These are phyloP conservation scores for Drosophila algonquin DNA, from an alignment of 2,888 invertebrate genomes.

Conservation along the genomic window DNA sequence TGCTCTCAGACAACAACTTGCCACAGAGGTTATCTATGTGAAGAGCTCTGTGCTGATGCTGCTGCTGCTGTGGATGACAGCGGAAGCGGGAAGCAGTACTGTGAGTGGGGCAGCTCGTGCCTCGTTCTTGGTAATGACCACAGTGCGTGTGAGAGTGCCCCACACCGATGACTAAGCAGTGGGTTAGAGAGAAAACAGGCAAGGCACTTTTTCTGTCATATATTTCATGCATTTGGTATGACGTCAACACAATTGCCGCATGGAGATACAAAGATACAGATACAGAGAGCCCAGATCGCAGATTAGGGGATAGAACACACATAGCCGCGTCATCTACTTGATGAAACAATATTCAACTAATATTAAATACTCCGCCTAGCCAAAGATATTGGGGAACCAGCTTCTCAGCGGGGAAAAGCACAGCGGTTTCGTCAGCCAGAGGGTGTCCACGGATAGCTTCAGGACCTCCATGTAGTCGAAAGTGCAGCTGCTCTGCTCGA, in stretches of 20 bases:
- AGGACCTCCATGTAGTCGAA: slow-evolving; percentile 80
- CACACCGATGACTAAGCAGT: slow-evolving; percentile 35
- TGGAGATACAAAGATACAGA: slow-evolving; percentile 7
- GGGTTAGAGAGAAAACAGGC: background rate
- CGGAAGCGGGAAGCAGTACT: background rate
- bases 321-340: slow-evolving; percentile 29
- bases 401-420: slow-evolving; percentile 78
- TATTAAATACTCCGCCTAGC: slow-evolving; percentile 50
- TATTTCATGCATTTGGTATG: slow-evolving; percentile 23
- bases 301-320: slow-evolving; percentile 7
- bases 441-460: slow-evolving; percentile 76
- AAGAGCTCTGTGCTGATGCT: slow-evolving; percentile 30
- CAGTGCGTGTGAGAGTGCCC: slow-evolving; percentile 24
- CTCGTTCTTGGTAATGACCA: slow-evolving; percentile 32
- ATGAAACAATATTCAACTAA: slow-evolving; percentile 6
- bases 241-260: slow-evolving; percentile 29
- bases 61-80: slow-evolving; percentile 30
- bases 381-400: slow-evolving; percentile 79
- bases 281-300: slow-evolving; percentile 2
- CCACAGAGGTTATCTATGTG: slow-evolving; percentile 53
- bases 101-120: slow-evolving; percentile 16
- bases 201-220: slow-evolving; percentile 20
- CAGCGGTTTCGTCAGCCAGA: slow-evolving; percentile 80
- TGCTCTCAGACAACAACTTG: slow-evolving; percentile 48
- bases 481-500: slow-evolving; percentile 73